Percentiles rank a stretch among this genome's conserved stretches.
phyloP scores from a whole-genome alignment of 2,888 invertebrate genomes.

The Torymus aiolomorphi region DNA sequence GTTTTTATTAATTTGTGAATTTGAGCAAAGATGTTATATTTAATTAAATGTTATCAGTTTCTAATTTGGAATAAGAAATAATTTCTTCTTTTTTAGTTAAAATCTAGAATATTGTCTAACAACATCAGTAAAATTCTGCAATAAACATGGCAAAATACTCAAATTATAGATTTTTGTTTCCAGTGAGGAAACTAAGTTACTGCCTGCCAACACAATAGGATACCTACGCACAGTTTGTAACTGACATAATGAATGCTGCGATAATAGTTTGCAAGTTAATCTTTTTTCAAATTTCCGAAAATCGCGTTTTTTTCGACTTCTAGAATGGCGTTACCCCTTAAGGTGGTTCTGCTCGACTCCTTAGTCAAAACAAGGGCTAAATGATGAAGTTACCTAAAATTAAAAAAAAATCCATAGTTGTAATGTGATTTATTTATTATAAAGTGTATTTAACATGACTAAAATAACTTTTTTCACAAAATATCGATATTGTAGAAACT shows the following conservation, averaged over 20 bases:
- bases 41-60: too few species aligned
- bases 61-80: slow-evolving; percentile 15
- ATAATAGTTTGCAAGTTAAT: too few species aligned
- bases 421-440: slow-evolving; percentile 41
- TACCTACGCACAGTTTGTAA: slow-evolving; percentile 51
- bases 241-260: slow-evolving; percentile 50
- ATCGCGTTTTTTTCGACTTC: too few species aligned
- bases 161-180: slow-evolving; percentile 56
- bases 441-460: slow-evolving; percentile 50
- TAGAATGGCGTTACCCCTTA: too few species aligned
- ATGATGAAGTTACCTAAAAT: slow-evolving; percentile 46
- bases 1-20: too few species aligned
- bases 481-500: too few species aligned
- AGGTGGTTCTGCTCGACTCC: too few species aligned
- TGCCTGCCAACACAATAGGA: slow-evolving; percentile 54
- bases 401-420: too few species aligned
- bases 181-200: slow-evolving; percentile 54
- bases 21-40: too few species aligned
- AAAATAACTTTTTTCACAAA: too few species aligned
- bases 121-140: slow-evolving; percentile 43
- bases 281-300: too few species aligned
- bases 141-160: slow-evolving; percentile 56
- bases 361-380: slow-evolving; percentile 52
- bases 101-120: slow-evolving; percentile 8
- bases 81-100: slow-evolving; percentile 52